A percentile compares a stretch with the other conserved stretches of the same genome.
These are phyloP conservation scores for Columba livia DNA, from an alignment of 2,113 vertebrate species.

Conservation along the genomic window DNA sequence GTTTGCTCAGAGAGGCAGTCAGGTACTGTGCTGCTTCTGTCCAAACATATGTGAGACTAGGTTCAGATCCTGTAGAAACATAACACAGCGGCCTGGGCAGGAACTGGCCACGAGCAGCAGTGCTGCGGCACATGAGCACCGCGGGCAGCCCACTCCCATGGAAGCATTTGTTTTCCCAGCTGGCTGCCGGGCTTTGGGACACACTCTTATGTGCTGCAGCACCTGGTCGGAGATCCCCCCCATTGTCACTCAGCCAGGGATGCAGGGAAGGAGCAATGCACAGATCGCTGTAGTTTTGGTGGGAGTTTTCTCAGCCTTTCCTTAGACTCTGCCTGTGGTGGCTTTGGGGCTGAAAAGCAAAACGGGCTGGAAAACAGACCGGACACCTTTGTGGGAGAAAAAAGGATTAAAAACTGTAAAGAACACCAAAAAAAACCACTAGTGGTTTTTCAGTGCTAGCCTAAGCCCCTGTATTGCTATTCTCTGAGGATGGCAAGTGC, in stretches of 20 bases:
- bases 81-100: neutral
- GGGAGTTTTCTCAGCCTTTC: neutral
- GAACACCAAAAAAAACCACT: neutral
- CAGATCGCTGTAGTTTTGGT: too few relatives aligned
- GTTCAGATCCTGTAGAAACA: neutral
- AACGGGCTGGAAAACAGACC: neutral
- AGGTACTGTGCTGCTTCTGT: neutral
- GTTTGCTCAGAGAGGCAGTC: neutral
- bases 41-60: neutral
- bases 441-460: neutral
- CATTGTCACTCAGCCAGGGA: neutral
- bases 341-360: neutral
- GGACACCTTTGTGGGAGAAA: neutral
- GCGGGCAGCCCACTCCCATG: neutral
- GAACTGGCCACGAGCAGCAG: neutral
- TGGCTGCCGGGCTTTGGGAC: neutral
- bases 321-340: neutral
- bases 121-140: neutral
- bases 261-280: neutral
- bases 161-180: neutral
- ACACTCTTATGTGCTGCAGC: rapidly evolving
- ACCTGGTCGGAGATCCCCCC: neutral
- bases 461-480: neutral
- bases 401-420: neutral
- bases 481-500: neutral